phyloP scores from a whole-genome alignment of 2,888 invertebrate genomes.

The Lutraria lutraria region DNA sequence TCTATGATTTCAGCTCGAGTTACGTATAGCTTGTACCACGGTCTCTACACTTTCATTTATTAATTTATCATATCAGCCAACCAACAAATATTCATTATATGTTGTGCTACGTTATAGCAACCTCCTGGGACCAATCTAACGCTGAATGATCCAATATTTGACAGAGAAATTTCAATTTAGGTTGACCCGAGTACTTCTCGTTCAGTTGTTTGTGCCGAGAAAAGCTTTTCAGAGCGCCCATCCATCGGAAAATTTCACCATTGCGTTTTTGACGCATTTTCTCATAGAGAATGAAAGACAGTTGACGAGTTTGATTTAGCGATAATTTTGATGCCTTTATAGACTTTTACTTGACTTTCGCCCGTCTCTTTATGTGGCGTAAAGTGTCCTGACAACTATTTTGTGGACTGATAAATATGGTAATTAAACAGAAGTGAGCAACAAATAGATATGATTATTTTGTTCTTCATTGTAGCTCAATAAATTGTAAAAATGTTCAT shows the following conservation, averaged over 20 bases:
- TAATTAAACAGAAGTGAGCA: neutral
- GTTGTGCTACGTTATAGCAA: slow-evolving; percentile 50
- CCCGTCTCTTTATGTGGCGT: neutral
- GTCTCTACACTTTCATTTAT: slow-evolving; percentile 52
- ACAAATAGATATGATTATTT: neutral
- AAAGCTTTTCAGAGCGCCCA: slow-evolving; percentile 43
- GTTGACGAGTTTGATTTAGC: slow-evolving; percentile 10
- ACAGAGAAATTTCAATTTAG: slow-evolving; percentile 52
- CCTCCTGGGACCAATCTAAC: slow-evolving; percentile 49
- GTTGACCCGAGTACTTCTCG: slow-evolving; percentile 51
- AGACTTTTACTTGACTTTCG: neutral
- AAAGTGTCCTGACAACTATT: neutral
- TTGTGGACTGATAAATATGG: neutral
- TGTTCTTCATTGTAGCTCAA: neutral
- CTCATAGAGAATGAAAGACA: slow-evolving; percentile 41
- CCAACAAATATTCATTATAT: slow-evolving; percentile 69
- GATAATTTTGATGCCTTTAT: slow-evolving; percentile 25
- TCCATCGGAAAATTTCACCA: slow-evolving; percentile 53
- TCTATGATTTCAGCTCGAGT: slow-evolving; percentile 19
- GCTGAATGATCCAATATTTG: slow-evolving; percentile 38
- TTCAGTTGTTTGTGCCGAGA: slow-evolving; percentile 32
- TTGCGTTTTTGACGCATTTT: slow-evolving; percentile 54
- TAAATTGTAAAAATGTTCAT: too few species aligned
- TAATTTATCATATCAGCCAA: slow-evolving; percentile 59
- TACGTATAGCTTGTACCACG: slow-evolving; percentile 1